Percentiles rank a stretch among this genome's conserved stretches.
Evolutionary conservation across 2,888 invertebrate genomes (phyloP).

Genomic region (Agriopis marginaria): DNA sequence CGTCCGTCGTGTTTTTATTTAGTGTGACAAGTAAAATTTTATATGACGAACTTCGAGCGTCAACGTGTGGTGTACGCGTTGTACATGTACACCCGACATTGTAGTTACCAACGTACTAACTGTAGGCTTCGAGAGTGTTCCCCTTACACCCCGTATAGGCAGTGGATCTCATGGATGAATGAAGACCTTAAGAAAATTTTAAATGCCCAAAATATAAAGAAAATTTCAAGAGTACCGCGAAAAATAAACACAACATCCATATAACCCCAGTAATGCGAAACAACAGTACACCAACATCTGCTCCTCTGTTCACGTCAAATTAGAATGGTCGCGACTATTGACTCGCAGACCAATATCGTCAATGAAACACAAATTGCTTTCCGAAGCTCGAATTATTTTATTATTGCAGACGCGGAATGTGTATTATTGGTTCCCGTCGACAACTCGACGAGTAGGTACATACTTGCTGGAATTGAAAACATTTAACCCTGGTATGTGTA

Average conservation of each 20-base stretch:
- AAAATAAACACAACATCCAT: not conserved
- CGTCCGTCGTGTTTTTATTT: too few species aligned
- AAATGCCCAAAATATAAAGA: not conserved
- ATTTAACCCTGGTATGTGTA: conserved; percentile 20
- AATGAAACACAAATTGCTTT: conserved; percentile 48
- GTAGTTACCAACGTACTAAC: too few species aligned
- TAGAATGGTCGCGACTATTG: conserved; percentile 38
- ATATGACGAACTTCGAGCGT: too few species aligned
- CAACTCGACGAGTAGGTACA: conserved; percentile 27
- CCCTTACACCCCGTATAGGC: too few species aligned
- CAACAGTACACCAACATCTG: conserved; percentile 18
- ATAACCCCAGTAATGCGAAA: conserved; percentile 17
- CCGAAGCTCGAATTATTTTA: conserved; percentile 48
- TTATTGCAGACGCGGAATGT: conserved; percentile 46
- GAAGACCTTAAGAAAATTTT: too few species aligned
- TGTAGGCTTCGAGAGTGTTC: too few species aligned
- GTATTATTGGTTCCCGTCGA: conserved; percentile 45
- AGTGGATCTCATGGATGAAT: too few species aligned
- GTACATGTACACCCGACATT: too few species aligned
- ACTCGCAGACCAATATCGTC: conserved; percentile 40
- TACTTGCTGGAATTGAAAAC: conserved; percentile 29
- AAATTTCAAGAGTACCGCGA: not conserved
- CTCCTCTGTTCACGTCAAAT: conserved; percentile 31
- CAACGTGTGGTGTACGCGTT: too few species aligned
- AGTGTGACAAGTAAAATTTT: too few species aligned